phyloP scores from a whole-genome alignment of 2,888 invertebrate genomes.

The Noctua pronuba region DNA sequence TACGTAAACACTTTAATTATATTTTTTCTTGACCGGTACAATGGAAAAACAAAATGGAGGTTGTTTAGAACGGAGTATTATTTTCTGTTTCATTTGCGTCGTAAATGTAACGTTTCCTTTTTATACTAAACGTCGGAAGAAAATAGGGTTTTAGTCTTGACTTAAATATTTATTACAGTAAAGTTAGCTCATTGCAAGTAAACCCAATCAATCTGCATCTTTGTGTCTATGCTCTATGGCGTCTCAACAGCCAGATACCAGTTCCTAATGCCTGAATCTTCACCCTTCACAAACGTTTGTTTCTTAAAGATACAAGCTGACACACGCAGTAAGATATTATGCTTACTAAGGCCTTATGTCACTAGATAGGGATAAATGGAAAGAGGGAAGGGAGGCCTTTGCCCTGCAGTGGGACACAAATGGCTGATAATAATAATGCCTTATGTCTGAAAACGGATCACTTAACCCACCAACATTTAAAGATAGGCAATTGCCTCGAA shows the following conservation, averaged over 20 bases:
- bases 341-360: neutral
- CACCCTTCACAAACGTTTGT: neutral
- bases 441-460: neutral
- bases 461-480: neutral
- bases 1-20: constrained; percentile 29
- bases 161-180: neutral
- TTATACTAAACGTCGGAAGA: constrained; percentile 3
- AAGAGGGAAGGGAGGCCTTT: too few relatives aligned
- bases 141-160: neutral
- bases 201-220: neutral
- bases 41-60: constrained; percentile 50
- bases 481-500: too few relatives aligned
- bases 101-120: constrained; percentile 30
- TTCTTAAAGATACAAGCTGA: neutral
- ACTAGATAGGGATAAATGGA: too few relatives aligned
- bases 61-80: constrained; percentile 11
- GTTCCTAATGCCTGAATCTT: neutral
- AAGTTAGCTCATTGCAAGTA: neutral
- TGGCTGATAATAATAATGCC: too few relatives aligned
- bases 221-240: neutral
- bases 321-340: neutral
- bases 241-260: neutral
- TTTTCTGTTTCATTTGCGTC: constrained; percentile 31
- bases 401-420: too few relatives aligned
- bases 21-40: constrained; percentile 16